Evolutionary conservation across 2,888 invertebrate species (phyloP).

Genomic region (Acrocyrtus sp.): DNA sequence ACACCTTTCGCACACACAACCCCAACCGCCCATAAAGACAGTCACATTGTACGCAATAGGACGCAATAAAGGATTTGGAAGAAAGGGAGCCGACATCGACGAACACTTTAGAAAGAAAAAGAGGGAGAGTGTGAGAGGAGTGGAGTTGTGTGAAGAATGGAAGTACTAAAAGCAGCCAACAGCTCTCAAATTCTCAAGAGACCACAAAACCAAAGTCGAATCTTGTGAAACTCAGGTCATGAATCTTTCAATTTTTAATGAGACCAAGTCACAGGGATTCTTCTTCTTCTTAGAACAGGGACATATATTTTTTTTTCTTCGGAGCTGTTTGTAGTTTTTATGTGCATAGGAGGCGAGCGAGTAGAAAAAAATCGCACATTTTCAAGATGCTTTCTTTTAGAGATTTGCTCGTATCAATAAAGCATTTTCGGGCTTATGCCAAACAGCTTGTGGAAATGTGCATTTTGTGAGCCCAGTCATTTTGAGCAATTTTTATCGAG

Average conservation of each 20-base stretch:
- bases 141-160: background rate
- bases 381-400: too few species aligned
- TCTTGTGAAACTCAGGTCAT: slow-evolving; percentile 50
- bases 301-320: slow-evolving; percentile 26
- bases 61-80: background rate
- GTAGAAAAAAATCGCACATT: too few species aligned
- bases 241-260: slow-evolving; percentile 57
- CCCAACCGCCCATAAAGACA: background rate
- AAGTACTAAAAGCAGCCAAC: slow-evolving; percentile 20
- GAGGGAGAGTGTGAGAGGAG: background rate
- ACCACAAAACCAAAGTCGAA: slow-evolving; percentile 42
- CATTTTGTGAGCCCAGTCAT: too few species aligned
- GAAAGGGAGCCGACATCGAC: too few species aligned
- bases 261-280: slow-evolving; percentile 50
- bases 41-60: background rate
- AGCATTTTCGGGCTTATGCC: too few species aligned
- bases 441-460: slow-evolving; percentile 1
- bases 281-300: too few species aligned
- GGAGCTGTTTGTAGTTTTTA: slow-evolving; percentile 7
- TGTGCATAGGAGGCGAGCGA: too few species aligned
- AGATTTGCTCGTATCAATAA: too few species aligned
- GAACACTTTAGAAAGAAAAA: too few species aligned
- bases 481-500: too few species aligned
- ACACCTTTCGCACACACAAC: slow-evolving; percentile 2
- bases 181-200: slow-evolving; percentile 31